Evolutionary conservation across 2,797 vertebrate genomes (phyloP), one percentile per base, ranked within the genome.

Genomic region (Enteromius afrohamiltoni): DNA sequence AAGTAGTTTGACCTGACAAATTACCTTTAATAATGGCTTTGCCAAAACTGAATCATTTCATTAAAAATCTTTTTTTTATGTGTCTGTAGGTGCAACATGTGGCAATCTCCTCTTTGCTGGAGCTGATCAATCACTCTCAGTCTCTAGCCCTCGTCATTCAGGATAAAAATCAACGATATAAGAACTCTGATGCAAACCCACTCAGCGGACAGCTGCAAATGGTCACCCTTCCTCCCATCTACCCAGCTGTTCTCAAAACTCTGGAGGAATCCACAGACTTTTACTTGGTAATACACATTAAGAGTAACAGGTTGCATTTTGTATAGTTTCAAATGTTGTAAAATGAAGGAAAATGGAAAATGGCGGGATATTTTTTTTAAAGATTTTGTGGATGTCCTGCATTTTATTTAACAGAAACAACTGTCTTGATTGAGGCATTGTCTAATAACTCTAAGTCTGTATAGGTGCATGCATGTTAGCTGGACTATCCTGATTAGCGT

Each of bases 81-180:
- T 70, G 23, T 31, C 21, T 49, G 6, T 64, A 89, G 88, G 87
- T 98, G 45, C 98, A 99, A 90, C 97, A 98, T 23, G 93, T 95
- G 29, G 96, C 97, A 71, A 95, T 98, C 86, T 95, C 96, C 78
- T 96, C 97, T 0, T 92, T 99, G 29, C 93, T 99, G 82, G 98
- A 99, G 87, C 91, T 97, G 85, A 96, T 99, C 87, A 98, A 96
- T 92, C 98, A 98, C 77, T 98, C 98, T 37, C 98, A 98, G 93
- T 99, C 98, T 3, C 91, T 99, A 53, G 96, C 97, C 0, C 93
- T 99, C 9, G 97, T 99, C 87, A 97, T 99, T 65, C 95, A 98
- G 90, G 98, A 99, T 93, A 96, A 97, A 90, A 96, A 95, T 90
- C 96, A 93, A 64, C 95, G 97, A 71, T 96, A 96, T 87, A 96